Conservation (phyloP, 2,113 vertebrate genomes). For the Gavialis gangeticus region DNA sequence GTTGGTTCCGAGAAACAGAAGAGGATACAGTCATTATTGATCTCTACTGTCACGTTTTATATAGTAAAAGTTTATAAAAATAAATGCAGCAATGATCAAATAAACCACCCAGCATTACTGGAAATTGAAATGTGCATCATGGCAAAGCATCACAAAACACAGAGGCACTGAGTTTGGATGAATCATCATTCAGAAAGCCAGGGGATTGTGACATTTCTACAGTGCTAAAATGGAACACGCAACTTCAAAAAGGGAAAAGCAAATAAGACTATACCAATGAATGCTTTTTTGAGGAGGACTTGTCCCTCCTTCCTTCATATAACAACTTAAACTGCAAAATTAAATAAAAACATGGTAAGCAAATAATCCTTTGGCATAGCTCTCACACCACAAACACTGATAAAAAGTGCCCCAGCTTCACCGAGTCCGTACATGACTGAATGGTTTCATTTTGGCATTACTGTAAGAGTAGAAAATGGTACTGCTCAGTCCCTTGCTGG, state of each 20-base stretch:
- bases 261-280: not conserved
- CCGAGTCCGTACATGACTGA: rapidly evolving
- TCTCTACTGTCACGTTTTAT: not conserved
- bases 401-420: not conserved
- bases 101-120: slow-evolving; percentile 50
- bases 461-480: not conserved
- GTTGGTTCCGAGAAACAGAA: not conserved
- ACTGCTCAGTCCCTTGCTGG: not conserved
- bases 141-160: not conserved
- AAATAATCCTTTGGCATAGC: not conserved
- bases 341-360: not conserved
- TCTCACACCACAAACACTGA: not conserved
- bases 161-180: not conserved
- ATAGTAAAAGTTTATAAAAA: not conserved
- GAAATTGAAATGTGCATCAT: not conserved
- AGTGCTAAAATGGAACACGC: not conserved
- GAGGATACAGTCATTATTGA: not conserved
- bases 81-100: not conserved
- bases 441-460: rapidly evolving
- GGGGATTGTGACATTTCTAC: not conserved
- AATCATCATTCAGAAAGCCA: not conserved
- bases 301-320: not conserved
- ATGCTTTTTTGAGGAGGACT: not conserved
- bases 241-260: not conserved
- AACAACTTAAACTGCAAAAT: rapidly evolving